These are phyloP conservation scores for Lithophane ornitopus DNA, from an alignment of 2,888 invertebrate genomes.

Conservation along the genomic window DNA sequence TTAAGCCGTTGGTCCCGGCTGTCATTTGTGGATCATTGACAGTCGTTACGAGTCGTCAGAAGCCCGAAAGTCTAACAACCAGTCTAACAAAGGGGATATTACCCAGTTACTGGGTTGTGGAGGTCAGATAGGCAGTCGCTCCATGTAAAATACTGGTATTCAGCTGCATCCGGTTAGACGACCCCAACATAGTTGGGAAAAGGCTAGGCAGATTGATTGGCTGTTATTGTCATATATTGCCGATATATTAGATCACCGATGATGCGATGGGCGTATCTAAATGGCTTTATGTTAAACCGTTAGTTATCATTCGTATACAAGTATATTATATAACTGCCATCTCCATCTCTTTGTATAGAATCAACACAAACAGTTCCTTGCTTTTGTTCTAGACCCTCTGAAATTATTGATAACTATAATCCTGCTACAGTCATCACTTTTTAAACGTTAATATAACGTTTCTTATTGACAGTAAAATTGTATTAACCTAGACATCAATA, in stretches of 20 bases:
- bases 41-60: too few species aligned
- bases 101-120: too few species aligned
- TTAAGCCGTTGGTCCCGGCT: too few species aligned
- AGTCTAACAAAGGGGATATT: too few species aligned
- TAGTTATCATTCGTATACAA: not conserved
- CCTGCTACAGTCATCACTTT: not conserved
- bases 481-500: not conserved
- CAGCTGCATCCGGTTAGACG: too few species aligned
- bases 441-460: not conserved
- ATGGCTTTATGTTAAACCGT: not conserved
- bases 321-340: not conserved
- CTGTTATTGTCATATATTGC: slow-evolving; percentile 10
- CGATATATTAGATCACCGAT: slow-evolving; percentile 15
- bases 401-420: not conserved
- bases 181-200: too few species aligned
- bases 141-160: too few species aligned
- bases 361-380: not conserved
- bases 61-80: too few species aligned
- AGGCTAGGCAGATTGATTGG: too few species aligned
- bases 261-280: slow-evolving; percentile 15
- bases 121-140: too few species aligned
- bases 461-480: not conserved
- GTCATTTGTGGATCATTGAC: too few species aligned
- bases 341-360: too few species aligned
- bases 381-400: not conserved